Base-by-base conservation (phyloP, 2,113 vertebrate species). In the Phoenicopterus ruber region DNA sequence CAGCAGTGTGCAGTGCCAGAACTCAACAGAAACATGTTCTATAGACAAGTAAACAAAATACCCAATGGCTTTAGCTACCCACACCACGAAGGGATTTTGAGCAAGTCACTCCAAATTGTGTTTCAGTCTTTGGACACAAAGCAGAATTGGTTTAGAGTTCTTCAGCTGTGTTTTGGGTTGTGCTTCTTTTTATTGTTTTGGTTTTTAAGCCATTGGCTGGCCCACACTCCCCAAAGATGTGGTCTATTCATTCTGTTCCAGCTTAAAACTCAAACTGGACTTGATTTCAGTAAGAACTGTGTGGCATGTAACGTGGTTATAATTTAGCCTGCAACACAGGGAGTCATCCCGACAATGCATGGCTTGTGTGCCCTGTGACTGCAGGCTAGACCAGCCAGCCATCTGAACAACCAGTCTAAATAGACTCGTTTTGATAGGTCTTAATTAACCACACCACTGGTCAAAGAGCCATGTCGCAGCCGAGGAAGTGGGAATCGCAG, bases 31-130 rank as follows among this genome's bases (percentile, higher is more conserved):
- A 95, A 89, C 62, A 71, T 17, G 81, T 87, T 88, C 90, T 93
- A 86, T 74, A 92, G 94, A 96, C 79, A 67, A 96, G 83, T 96
- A 95, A 97, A 97, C 90, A 93, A 93, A 94, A 90, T 66, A 82
- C 84, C 62, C 88, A 0, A 86, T 94, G 81, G 66, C 55, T 96
- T 95, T 58, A 92, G 89, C 86, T 91, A 46, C 82, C 82, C 90
- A 74, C 82, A 79, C 83, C 76, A 86, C 0, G 2, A 62, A 79
- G 58, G 55, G 74, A 82, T 94, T 97, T 88, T 62, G 34, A 83
- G n/a, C 80, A 81, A 95, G 82, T 96, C 84, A 52, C 76, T 91
- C 92, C 88, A 91, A 93, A 96, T 94, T 96, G 91, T 7, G 26
- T 86, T 86, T 71, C 3, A 2, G 86, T 79, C 78, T 62, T 67